Conservation (phyloP, 2,113 vertebrate species). For the Callipepla squamata region DNA sequence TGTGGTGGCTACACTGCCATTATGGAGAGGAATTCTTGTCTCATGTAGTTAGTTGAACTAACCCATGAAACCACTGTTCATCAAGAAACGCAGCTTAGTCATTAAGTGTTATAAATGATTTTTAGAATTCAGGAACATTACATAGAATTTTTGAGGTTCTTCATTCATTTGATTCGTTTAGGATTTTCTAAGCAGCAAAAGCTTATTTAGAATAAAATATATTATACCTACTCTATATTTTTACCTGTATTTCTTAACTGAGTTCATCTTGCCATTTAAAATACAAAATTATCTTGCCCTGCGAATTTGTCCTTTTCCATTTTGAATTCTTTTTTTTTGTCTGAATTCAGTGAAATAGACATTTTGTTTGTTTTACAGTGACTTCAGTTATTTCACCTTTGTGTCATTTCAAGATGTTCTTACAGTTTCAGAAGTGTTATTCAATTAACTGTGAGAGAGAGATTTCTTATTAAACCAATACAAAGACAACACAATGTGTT, state of each 20-base stretch:
- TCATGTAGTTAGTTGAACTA: background rate
- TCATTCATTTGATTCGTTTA: background rate
- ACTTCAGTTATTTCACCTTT: background rate
- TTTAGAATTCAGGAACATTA: background rate
- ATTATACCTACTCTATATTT: background rate
- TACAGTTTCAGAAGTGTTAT: background rate
- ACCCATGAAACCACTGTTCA: background rate
- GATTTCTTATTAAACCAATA: background rate
- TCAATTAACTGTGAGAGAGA: background rate
- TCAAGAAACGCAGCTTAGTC: background rate
- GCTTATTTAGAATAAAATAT: background rate
- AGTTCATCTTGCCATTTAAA: background rate
- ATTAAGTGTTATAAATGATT: background rate
- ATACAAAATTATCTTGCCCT: background rate
- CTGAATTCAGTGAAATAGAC: background rate
- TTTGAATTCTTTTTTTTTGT: background rate
- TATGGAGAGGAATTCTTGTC: background rate
- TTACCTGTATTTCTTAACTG: background rate
- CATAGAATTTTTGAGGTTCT: background rate
- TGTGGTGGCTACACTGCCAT: rapidly evolving
- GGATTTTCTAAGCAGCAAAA: background rate
- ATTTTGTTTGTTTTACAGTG: background rate
- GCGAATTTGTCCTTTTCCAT: background rate
- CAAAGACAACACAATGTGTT: background rate
- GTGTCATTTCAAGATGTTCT: background rate